Conservation (phyloP, 2,888 invertebrate genomes). For the Adelphocoris suturalis region DNA sequence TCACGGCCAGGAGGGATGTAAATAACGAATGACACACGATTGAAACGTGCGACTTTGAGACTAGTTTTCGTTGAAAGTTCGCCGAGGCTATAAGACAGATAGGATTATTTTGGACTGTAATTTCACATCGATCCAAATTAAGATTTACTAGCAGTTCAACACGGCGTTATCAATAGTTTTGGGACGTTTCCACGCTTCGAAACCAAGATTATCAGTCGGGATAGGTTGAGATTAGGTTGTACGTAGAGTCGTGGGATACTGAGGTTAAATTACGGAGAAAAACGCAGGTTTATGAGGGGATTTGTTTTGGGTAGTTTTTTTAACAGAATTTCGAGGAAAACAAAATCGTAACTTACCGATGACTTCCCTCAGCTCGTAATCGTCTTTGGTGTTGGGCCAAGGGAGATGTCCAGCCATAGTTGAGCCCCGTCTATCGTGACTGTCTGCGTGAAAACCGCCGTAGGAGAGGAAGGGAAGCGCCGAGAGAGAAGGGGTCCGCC, state of each 20-base stretch:
- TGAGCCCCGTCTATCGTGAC: conserved; percentile 17
- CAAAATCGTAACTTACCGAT: conserved; percentile 85
- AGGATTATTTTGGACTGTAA: too few species aligned
- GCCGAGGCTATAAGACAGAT: too few species aligned
- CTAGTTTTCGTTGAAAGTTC: too few species aligned
- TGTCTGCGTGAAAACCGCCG: conserved; percentile 50
- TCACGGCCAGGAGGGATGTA: too few species aligned
- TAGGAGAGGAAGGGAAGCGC: conserved; percentile 45
- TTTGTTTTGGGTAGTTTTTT: not conserved
- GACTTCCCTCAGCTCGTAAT: conserved; percentile 95
- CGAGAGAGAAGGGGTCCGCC: conserved; percentile 59
- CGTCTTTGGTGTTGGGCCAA: conserved; percentile 95
- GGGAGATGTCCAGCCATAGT: conserved; percentile 78
- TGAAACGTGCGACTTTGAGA: too few species aligned
- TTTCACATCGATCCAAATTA: too few species aligned
- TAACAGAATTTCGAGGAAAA: not conserved
- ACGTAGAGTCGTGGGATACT: not conserved
- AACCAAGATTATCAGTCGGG: not conserved
- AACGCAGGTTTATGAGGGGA: not conserved
- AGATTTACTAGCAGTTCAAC: too few species aligned
- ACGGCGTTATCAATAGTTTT: too few species aligned
- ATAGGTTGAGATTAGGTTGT: not conserved
- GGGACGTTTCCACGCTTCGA: too few species aligned
- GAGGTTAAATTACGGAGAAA: not conserved
- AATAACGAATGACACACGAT: too few species aligned